Percentiles rank a stretch among this genome's conserved stretches.
phyloP scores from a whole-genome alignment of 2,113 vertebrate species.

The Cephalopterus ornatus region DNA sequence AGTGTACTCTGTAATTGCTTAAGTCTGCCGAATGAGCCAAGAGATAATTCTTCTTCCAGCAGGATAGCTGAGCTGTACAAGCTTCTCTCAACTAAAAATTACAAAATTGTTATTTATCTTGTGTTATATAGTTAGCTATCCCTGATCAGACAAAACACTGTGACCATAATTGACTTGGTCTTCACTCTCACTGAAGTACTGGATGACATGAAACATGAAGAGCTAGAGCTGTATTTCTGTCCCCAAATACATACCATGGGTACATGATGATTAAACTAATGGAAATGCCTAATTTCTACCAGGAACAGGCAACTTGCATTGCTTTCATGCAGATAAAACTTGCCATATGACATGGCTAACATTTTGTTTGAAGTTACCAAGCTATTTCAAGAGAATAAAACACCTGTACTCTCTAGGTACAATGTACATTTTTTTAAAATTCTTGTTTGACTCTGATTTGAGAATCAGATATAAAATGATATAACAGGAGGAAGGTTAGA shows the following conservation, averaged over 20 bases:
- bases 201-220: not conserved
- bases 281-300: constrained; percentile 15
- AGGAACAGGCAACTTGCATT: not conserved
- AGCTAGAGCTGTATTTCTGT: not conserved
- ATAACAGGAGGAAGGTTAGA: not conserved
- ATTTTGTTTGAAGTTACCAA: not conserved
- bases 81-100: not conserved
- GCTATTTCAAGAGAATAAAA: not conserved
- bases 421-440: not conserved
- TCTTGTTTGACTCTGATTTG: not conserved
- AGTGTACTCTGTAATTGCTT: not conserved
- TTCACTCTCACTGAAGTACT: not conserved
- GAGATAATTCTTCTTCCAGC: not conserved
- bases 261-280: not conserved
- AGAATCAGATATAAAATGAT: not conserved
- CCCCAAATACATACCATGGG: not conserved
- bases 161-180: not conserved
- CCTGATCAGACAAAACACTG: not conserved
- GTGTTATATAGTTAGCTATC: not conserved
- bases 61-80: not conserved
- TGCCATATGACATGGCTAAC: not conserved
- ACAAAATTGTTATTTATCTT: not conserved
- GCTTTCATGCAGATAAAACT: not conserved
- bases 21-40: not conserved
- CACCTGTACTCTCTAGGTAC: not conserved